A percentile compares a stretch with the other conserved stretches of the same genome.
phyloP scores from a whole-genome alignment of 2,797 vertebrate species.

The Notolepis coatsorum region DNA sequence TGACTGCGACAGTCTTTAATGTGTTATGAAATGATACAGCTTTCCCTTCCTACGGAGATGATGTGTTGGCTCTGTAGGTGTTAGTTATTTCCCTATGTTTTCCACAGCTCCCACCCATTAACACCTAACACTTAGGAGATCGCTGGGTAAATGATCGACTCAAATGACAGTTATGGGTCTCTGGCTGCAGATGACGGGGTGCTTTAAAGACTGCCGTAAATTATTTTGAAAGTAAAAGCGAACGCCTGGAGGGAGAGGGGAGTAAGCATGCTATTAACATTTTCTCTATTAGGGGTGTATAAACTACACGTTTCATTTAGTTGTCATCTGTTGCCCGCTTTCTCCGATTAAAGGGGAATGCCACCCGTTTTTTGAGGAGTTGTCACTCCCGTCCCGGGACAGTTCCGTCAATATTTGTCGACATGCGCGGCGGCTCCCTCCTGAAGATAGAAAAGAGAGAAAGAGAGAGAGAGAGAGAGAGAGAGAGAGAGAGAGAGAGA shows the following conservation, averaged over 20 bases:
- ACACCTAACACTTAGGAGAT: conserved; percentile 86
- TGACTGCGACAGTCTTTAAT: conserved; percentile 78
- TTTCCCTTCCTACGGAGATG: conserved; percentile 63
- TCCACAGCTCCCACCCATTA: conserved; percentile 80
- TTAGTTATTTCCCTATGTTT: conserved; percentile 83
- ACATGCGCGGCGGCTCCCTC: too few relatives aligned
- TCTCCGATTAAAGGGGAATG: conserved; percentile 72
- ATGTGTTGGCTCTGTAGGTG: conserved; percentile 80
- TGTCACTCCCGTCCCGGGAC: too few relatives aligned
- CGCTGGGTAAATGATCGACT: conserved; percentile 85
- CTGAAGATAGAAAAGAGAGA: too few relatives aligned
- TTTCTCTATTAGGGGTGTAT: conserved; percentile 76
- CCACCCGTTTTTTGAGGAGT: too few relatives aligned
- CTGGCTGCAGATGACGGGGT: conserved; percentile 82
- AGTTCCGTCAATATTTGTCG: too few relatives aligned
- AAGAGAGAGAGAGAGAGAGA: too few relatives aligned
- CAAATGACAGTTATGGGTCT: conserved; percentile 86
- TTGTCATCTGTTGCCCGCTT: conserved; percentile 72
- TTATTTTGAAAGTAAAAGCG: conserved; percentile 88
- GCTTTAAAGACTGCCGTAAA: conserved; percentile 85
- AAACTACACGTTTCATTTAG: conserved; percentile 78
- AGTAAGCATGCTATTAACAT: conserved; percentile 81
- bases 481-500: too few relatives aligned
- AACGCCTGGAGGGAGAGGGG: conserved; percentile 69
- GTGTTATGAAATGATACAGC: conserved; percentile 81